Evolutionary conservation across 1,140 invertebrate species (phyloP), one percentile per base, ranked within the genome.

Genomic region (Rhagoletis zephyria): DNA sequence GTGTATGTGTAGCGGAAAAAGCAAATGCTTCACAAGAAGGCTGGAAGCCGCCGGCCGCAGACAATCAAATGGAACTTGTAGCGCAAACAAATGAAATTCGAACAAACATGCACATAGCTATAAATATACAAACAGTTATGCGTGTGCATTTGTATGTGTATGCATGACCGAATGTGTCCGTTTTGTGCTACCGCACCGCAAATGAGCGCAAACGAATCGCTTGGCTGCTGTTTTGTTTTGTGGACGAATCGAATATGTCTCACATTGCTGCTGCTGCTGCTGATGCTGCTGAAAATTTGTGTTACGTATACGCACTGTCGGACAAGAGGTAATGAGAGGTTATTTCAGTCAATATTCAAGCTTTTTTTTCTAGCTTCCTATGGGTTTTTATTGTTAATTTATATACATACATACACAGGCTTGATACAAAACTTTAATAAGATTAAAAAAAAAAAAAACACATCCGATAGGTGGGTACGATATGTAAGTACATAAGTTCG

Each of bases 41-140:
- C 48, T 0, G 45, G 74, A 45, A 30, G n/a, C 48, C 51, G 45
- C 56, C 74, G 19, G 48, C 74, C 74, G 74, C 74, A 81, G 74
- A 81, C 48, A 81, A 81, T 81, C 74, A 59, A 81, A 81, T 81
- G 74, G 51, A 81, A 81, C n/a, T 81, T 81, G 74, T 59, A 56
- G 45, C 12, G 67, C 67, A 74, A 74, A 74, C 67, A 74, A 74
- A 74, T 48, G 67, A 74, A 45, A 45, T 74, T 74, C 56, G 6
- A 12, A 30, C 74, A 81, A 6, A 42, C 30, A n/a, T 42, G 48
- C 2, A 12, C 5, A 81, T 42, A 56, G 0, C 9, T 42, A 70
- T 42, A 74, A 4, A 14, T 7, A 64, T 19, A 64, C 63, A 64
- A 5, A 64, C 63, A 64, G 3, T n/a, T n/a, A 64, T n/a, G 3